These are phyloP conservation scores for Hippoglossus stenolepis DNA, from an alignment of 2,113 vertebrate genomes.

Conservation along the genomic window DNA sequence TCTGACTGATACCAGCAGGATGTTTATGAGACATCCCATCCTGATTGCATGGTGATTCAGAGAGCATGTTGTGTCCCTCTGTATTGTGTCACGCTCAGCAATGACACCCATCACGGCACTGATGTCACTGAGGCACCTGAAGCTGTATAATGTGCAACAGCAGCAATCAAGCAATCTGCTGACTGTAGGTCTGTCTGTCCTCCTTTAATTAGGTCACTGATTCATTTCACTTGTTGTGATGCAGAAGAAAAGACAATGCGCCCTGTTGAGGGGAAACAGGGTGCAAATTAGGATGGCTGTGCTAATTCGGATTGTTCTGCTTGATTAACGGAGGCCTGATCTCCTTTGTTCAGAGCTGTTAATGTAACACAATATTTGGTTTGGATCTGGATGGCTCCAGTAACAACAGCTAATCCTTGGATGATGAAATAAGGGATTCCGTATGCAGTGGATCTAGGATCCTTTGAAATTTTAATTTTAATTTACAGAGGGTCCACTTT, in stretches of 20 bases:
- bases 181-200: conserved; percentile 60
- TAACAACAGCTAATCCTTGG: conserved; percentile 34
- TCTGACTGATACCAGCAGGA: conserved; percentile 4
- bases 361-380: conserved; percentile 55
- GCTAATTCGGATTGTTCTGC: conserved; percentile 55
- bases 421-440: conserved; percentile 44
- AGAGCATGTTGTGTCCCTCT: conserved; percentile 23
- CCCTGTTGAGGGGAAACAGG: conserved; percentile 6
- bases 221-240: conserved; percentile 65
- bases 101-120: conserved; percentile 19
- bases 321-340: conserved; percentile 42
- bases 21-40: conserved; percentile 16
- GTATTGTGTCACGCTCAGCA: conserved; percentile 32
- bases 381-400: conserved; percentile 46
- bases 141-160: conserved; percentile 49
- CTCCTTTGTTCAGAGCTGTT: conserved; percentile 45
- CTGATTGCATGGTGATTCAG: conserved; percentile 22
- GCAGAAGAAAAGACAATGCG: conserved; percentile 37
- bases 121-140: conserved; percentile 48
- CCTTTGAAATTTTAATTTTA: neutral
- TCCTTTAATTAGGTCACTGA: conserved; percentile 71
- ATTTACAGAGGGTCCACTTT: no score
- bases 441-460: neutral
- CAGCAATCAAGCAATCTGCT: conserved; percentile 61
- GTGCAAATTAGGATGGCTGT: conserved; percentile 21